Conservation (phyloP, 2,888 invertebrate species). For the Apodemia mormo region DNA sequence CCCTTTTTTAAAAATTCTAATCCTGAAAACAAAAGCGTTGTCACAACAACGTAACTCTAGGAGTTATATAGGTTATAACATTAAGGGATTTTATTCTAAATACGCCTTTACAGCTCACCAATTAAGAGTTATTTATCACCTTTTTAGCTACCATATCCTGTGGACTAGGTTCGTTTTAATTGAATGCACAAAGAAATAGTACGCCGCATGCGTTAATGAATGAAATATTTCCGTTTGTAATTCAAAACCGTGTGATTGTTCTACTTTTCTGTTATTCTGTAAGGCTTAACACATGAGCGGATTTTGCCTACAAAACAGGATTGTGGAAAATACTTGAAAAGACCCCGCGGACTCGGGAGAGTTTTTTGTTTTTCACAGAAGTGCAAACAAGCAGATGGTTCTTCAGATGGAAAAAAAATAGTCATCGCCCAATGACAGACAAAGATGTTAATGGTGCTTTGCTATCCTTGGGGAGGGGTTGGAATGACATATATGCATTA, state of each 20-base stretch:
- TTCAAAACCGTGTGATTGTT: conserved; percentile 50
- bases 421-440: too few species aligned
- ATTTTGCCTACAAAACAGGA: conserved; percentile 9
- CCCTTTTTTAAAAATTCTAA: neutral
- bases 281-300: conserved; percentile 26
- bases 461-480: too few species aligned
- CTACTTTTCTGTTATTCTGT: conserved; percentile 41
- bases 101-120: neutral
- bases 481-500: too few species aligned
- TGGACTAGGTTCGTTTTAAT: neutral
- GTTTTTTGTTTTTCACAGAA: too few species aligned
- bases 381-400: too few species aligned
- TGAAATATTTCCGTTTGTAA: conserved; percentile 51
- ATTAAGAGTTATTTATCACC: neutral
- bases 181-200: conserved; percentile 30
- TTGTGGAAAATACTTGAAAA: neutral
- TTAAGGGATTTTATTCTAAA: neutral
- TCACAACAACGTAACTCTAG: neutral
- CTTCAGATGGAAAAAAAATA: too few species aligned
- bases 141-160: neutral
- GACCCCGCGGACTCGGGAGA: neutral
- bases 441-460: too few species aligned
- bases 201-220: conserved; percentile 38
- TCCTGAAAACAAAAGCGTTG: neutral
- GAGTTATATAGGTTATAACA: neutral